These are phyloP conservation scores for Antheraea pernyi DNA, from an alignment of 1,140 invertebrate genomes.

Conservation along the genomic window DNA sequence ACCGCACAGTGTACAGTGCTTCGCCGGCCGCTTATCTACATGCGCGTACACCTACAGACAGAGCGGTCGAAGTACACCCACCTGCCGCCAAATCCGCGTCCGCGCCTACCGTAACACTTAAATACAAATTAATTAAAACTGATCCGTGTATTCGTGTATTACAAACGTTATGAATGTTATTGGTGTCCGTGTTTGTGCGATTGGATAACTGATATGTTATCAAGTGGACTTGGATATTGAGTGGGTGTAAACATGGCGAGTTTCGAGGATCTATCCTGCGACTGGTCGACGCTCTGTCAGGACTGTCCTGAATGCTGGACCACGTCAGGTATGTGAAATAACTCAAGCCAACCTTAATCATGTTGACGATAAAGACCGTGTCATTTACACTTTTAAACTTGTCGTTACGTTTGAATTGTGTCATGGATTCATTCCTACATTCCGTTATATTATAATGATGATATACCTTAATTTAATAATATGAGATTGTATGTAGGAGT, in stretches of 20 bases:
- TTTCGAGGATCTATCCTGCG: constrained; percentile 78
- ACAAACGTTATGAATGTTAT: constrained; percentile 18
- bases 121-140: neutral
- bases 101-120: constrained; percentile 3
- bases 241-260: constrained; percentile 69
- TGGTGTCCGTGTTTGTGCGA: constrained; percentile 54
- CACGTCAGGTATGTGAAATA: constrained; percentile 69
- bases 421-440: neutral
- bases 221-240: constrained; percentile 46
- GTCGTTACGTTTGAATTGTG: neutral
- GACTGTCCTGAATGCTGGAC: constrained; percentile 80
- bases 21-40: constrained; percentile 56
- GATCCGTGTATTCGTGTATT: neutral
- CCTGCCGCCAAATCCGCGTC: constrained; percentile 39
- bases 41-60: constrained; percentile 49
- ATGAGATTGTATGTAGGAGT: neutral
- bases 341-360: constrained; percentile 16
- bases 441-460: neutral
- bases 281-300: constrained; percentile 80
- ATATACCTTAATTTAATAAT: neutral
- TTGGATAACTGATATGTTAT: constrained; percentile 35
- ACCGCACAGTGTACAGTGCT: constrained; percentile 51
- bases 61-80: constrained; percentile 31
- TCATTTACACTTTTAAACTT: no score
- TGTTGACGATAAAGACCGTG: no score